Base-by-base conservation (phyloP, 2,888 invertebrate species). In the Drosophila yooni region DNA sequence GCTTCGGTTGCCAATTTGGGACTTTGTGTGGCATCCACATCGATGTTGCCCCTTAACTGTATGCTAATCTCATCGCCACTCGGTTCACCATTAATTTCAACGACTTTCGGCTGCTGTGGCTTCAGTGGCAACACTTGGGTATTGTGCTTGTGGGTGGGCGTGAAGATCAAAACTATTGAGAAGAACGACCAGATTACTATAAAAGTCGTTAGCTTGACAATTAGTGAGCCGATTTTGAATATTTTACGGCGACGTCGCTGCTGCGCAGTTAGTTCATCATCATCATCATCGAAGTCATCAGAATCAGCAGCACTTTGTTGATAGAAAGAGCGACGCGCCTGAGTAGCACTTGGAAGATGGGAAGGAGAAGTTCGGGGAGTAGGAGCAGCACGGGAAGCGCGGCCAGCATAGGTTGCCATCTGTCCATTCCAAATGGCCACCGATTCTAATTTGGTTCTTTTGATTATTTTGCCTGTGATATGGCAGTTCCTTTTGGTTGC, bases 271-370 rank as follows among this genome's bases (percentile, higher is more conserved):
- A 76, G 21, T 15, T 54, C 13, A 0, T 50, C 36, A 15, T 52
- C 40, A 15, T 62, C 34, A 5, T 74, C 57, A 2, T 60, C 34
- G 8, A 10, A 33, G 10, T 69, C 46, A 1, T 63, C 70, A 5
- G 4, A 0, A n/a, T 7, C 46, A 46, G 25, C 8, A 46, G 15
- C 46, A 25, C 50, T 53, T 29, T 27, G 21, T 3, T 40, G 7
- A 25, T 18, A 64, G 52, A 52, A 76, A 5, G 64, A 75, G 11
- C 76, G 59, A 21, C 76, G 76, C 10, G 76, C 76, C 25, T 48
- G 38, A 27, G 54, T 10, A 48, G 48, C 61, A 25, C 31, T 57
- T 18, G 46, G 15, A 36, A 25, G 7, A 21, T 40, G 34, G 4
- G 63, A 40, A 57, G 15, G 15, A 8, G 43, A 38, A 38, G 2